Evolutionary conservation across 2,888 invertebrate species (phyloP), one percentile per base, ranked within the genome.

Genomic region (Drosophila neotestacea): DNA sequence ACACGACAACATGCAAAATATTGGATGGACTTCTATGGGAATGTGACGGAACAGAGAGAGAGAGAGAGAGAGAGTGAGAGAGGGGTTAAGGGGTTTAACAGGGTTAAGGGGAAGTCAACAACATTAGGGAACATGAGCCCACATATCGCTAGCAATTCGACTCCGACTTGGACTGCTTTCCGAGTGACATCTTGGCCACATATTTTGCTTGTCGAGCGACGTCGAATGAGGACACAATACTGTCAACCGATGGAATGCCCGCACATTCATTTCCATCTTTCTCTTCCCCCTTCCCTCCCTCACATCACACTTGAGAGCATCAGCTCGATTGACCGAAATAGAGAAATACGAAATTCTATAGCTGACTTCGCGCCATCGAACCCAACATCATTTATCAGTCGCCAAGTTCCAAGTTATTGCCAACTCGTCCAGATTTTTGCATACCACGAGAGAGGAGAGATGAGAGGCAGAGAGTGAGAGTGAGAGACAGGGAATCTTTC

Each of bases 271-370:
- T 89, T 86, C 73, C 68, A 66, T 50, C 51, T 41, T 52, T 5
- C 46, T 54, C 50, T 22, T 16, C 9, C 5, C 9, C 1, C 22
- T 22, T 32, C 9, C 5, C 27, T 7, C 39, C 9, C 7, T 13
- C 30, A 55, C 60, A 65, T 65, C 71, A 62, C 75, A 66, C 62
- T 59, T 44, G 67, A 65, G 48, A 73, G 73, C 72, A 71, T 71
- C 78, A 87, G 60, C 83, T 81, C 86, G 86, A 85, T 91, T 91
- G 91, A 91, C 91, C 91, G 84, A 91, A 91, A 88, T 90, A 81
- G 87, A 90, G 89, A 79, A 90, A 81, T 90, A 79, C 82, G 89
- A 79, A 90, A 81, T 90, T 81, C 82, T 89, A 69, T 73, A 73
- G 70, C 70, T 70, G 62, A 81, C 54, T 72, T 80, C 68, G 67